These are phyloP conservation scores for Mola mola DNA, from an alignment of 2,113 vertebrate species.

Conservation along the genomic window DNA sequence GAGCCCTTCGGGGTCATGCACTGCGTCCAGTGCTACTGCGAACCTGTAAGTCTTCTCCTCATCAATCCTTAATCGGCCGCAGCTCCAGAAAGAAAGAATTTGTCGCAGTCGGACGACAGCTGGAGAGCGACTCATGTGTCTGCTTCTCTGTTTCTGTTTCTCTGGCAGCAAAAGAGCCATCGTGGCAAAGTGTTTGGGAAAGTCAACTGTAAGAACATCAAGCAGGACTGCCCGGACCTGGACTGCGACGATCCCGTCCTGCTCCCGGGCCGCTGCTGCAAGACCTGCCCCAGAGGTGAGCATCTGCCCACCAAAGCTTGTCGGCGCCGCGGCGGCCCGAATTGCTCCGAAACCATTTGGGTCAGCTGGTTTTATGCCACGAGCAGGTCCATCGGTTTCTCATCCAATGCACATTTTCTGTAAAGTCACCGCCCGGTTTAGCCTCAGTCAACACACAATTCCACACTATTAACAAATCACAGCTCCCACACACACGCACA, in stretches of 20 bases:
- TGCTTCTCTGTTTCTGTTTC: background rate
- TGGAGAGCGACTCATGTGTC: background rate
- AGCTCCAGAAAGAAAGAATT: background rate
- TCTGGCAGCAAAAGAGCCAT: slow-evolving; percentile 81
- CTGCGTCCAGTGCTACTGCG: slow-evolving; percentile 92
- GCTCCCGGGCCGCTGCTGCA: slow-evolving; percentile 94
- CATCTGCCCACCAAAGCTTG: no score
- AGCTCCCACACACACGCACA: slow-evolving; percentile 4
- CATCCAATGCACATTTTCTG: slow-evolving; percentile 39
- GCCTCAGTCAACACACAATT: slow-evolving; percentile 21
- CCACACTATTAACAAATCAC: slow-evolving; percentile 43
- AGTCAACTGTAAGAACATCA: slow-evolving; percentile 93
- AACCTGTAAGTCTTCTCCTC: slow-evolving; percentile 83
- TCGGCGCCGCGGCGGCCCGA: no score
- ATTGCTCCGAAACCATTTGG: background rate
- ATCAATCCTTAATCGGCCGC: background rate
- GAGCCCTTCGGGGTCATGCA: slow-evolving; percentile 96
- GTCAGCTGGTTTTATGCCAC: slow-evolving; percentile 9
- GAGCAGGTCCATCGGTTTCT: slow-evolving; percentile 42
- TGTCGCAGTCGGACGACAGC: background rate
- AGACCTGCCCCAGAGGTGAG: slow-evolving; percentile 90
- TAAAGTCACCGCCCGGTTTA: slow-evolving; percentile 28
- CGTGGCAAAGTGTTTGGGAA: slow-evolving; percentile 79
- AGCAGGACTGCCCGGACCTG: slow-evolving; percentile 88
- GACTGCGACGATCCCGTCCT: slow-evolving; percentile 85